Percentiles rank a stretch among this genome's conserved stretches.
These are phyloP conservation scores for Lepidurus apus DNA, from an alignment of 1,140 invertebrate species.

Conservation along the genomic window DNA sequence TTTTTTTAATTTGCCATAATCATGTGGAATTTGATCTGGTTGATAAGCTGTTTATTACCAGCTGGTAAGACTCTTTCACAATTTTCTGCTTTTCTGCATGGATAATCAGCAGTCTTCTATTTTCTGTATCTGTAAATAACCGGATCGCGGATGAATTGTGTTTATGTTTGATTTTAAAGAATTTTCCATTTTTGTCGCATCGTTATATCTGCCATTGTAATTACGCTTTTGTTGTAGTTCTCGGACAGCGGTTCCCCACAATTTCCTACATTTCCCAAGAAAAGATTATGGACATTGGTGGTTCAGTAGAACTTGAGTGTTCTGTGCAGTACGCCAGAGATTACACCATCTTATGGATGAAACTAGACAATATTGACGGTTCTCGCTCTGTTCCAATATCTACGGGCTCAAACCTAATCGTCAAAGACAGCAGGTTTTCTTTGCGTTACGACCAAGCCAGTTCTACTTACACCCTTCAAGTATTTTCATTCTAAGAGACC, in stretches of 20 bases:
- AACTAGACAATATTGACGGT: constrained; percentile 56
- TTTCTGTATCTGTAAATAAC: background rate
- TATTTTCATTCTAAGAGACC: constrained; percentile 43
- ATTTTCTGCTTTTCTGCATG: background rate
- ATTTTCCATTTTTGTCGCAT: background rate
- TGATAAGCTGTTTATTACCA: background rate
- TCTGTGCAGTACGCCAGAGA: constrained; percentile 82
- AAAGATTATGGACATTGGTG: constrained; percentile 85
- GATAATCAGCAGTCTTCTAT: background rate
- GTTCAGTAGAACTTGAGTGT: constrained; percentile 77
- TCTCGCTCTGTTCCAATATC: constrained; percentile 61
- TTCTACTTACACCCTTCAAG: constrained; percentile 72
- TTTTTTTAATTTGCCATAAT: background rate
- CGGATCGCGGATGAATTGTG: too few relatives aligned
- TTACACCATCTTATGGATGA: constrained; percentile 79
- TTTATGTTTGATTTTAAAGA: background rate
- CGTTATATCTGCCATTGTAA: constrained; percentile 6
- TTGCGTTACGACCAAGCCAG: constrained; percentile 71
- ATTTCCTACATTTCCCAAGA: constrained; percentile 87
- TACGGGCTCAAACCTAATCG: constrained; percentile 68
- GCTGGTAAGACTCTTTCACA: background rate
- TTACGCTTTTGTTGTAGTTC: constrained; percentile 47
- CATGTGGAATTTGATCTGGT: background rate
- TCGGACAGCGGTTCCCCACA: constrained; percentile 71
- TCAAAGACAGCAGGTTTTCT: constrained; percentile 78